Evolutionary conservation across 2,797 vertebrate genomes (phyloP).

Genomic region (Coendou prehensilis): DNA sequence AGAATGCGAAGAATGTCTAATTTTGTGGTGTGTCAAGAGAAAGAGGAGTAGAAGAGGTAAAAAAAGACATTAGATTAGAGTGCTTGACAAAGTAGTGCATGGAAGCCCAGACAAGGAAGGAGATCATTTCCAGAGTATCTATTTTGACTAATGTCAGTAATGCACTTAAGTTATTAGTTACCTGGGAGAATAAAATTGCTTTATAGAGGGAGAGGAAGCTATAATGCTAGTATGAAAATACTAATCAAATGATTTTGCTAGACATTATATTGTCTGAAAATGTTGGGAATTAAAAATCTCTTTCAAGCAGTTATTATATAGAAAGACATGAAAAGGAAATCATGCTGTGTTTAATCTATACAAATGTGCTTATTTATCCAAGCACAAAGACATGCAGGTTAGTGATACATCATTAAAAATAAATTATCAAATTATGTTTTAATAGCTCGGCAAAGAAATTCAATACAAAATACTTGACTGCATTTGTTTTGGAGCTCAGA

Average conservation of each 20-base stretch:
- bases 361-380: conserved; percentile 33
- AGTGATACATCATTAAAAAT: conserved; percentile 46
- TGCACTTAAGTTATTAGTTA: background rate
- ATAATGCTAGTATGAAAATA: background rate
- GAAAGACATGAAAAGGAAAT: background rate
- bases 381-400: conserved; percentile 45
- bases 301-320: conserved; percentile 4
- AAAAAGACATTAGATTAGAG: background rate
- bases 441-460: background rate
- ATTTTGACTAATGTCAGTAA: background rate
- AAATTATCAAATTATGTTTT: conserved; percentile 64
- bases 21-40: background rate
- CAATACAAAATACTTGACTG: conserved; percentile 14
- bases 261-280: conserved; percentile 21
- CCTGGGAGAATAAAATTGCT: background rate
- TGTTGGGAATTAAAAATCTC: background rate
- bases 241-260: background rate
- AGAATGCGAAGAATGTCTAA: background rate
- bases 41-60: background rate
- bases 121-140: background rate
- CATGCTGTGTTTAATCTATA: conserved; percentile 37
- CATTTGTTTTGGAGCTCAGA: conserved; percentile 15
- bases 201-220: background rate
- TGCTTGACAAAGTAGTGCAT: background rate
- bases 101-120: background rate